Evolutionary conservation across 1,140 invertebrate genomes (phyloP).

Genomic region (Calephelis virginiensis): DNA sequence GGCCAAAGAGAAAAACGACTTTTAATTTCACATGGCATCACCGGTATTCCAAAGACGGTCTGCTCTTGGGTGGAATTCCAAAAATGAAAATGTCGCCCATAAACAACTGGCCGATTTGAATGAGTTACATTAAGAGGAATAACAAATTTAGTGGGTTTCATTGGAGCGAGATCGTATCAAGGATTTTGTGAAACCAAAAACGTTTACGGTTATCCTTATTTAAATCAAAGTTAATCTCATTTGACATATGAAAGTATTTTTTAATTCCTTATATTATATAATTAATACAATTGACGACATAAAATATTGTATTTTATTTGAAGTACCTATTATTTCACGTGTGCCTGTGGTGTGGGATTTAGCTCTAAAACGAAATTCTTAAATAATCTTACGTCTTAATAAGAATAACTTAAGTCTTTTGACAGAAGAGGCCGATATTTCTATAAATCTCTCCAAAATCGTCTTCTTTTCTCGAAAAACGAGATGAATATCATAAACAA

Average conservation of each 20-base stretch:
- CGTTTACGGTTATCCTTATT: conserved; percentile 42
- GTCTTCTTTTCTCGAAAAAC: no score
- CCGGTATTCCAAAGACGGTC: conserved; percentile 50
- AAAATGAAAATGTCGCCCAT: conserved; percentile 75
- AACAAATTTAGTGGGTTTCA: conserved; percentile 64
- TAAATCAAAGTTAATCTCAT: conserved; percentile 3
- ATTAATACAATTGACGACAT: no score
- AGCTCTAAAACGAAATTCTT: no score
- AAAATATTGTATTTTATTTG: not conserved
- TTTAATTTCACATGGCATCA: conserved; percentile 71
- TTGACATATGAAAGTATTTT: not conserved
- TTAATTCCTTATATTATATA: not conserved
- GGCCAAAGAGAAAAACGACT: conserved; percentile 58
- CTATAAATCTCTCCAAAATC: no score
- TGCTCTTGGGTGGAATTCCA: conserved; percentile 54
- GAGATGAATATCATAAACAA: no score
- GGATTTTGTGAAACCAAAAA: conserved; percentile 59
- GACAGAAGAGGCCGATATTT: no score
- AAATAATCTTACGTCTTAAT: no score
- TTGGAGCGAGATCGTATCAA: conserved; percentile 40
- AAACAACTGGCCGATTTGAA: conserved; percentile 76
- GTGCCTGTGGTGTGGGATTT: no score
- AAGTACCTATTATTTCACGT: no score
- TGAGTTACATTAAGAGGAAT: conserved; percentile 59
- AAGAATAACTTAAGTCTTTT: no score